Conservation (phyloP, 1,140 invertebrate genomes). For the Brachionus koreanus region DNA sequence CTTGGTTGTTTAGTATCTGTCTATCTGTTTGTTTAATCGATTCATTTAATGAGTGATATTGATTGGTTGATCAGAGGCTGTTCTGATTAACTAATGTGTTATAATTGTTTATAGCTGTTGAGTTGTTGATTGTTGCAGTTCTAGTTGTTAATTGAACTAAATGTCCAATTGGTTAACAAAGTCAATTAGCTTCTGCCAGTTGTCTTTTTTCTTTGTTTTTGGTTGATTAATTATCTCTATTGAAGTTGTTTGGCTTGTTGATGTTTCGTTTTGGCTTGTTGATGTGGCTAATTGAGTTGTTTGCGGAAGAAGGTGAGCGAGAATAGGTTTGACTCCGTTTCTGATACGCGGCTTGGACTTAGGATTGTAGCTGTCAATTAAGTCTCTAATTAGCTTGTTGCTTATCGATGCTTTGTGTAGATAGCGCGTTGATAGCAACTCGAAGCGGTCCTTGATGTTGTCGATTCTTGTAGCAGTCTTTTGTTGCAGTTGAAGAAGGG, state of each 20-base stretch:
- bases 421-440: not conserved
- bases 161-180: not conserved
- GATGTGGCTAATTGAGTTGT: not conserved
- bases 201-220: not conserved
- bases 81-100: too few species aligned
- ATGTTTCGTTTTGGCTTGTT: not conserved
- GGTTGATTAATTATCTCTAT: not conserved
- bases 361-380: not conserved
- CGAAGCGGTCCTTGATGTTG: not conserved
- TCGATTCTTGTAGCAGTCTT: not conserved
- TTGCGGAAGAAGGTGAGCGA: not conserved
- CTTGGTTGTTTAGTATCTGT: too few species aligned
- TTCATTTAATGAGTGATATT: too few species aligned
- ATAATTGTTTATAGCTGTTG: too few species aligned
- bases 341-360: not conserved
- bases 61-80: too few species aligned
- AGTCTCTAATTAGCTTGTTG: not conserved
- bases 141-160: not conserved
- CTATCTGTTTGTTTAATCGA: too few species aligned
- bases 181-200: not conserved
- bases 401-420: not conserved
- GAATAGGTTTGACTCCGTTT: not conserved
- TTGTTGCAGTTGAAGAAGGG: not conserved
- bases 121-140: not conserved
- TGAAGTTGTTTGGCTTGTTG: too few species aligned